These are phyloP conservation scores for Turdus rufiventris DNA, from an alignment of 2,113 vertebrate genomes.

Conservation along the genomic window DNA sequence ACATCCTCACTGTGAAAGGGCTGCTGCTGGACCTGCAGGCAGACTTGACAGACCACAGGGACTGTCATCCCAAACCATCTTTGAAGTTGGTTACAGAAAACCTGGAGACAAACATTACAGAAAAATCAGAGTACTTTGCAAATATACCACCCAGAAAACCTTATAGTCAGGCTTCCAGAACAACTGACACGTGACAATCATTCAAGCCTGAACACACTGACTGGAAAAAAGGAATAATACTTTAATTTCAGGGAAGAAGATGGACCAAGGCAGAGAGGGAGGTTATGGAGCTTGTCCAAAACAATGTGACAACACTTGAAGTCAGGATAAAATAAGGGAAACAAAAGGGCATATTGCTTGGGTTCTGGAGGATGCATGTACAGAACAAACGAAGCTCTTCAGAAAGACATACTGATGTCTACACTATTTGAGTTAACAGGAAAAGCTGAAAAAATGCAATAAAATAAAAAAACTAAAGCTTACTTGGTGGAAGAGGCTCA, in stretches of 20 bases:
- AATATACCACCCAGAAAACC: neutral
- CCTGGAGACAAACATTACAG: neutral
- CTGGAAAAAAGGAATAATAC: neutral
- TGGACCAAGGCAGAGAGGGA: neutral
- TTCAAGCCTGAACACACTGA: neutral
- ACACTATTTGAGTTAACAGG: conserved; percentile 55
- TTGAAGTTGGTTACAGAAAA: neutral
- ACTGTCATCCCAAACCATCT: neutral
- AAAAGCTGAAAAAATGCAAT: conserved; percentile 65
- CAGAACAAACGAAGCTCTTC: conserved; percentile 12
- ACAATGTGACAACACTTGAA: neutral
- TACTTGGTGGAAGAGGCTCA: conserved; percentile 98
- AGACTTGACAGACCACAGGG: neutral
- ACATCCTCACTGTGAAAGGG: neutral
- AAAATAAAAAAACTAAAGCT: conserved; percentile 78
- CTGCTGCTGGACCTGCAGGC: neutral
- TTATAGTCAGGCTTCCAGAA: neutral
- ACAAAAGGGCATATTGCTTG: neutral
- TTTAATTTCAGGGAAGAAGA: neutral
- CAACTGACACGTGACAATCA: neutral
- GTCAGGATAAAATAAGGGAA: neutral
- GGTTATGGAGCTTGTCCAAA: neutral
- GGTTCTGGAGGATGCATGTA: neutral
- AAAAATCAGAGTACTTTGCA: neutral
- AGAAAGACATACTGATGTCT: conserved; percentile 70